A percentile compares a stretch with the other conserved stretches of the same genome.
Conservation (phyloP, 2,113 vertebrate species). For the Phainopepla nitens region DNA sequence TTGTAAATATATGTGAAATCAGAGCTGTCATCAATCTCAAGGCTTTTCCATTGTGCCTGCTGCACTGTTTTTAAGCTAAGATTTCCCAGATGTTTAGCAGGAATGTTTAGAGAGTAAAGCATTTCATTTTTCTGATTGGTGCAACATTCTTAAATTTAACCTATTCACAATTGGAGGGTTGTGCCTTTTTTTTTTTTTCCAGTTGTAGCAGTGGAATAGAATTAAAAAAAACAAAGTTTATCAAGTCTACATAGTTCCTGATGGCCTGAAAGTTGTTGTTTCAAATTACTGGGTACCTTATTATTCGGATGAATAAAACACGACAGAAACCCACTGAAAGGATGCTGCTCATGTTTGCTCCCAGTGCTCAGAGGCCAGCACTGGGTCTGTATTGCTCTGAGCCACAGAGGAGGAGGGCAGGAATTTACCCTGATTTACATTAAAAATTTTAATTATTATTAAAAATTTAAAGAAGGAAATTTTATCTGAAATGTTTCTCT, state of each 20-base stretch:
- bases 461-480: not conserved
- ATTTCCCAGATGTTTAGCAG: constrained; percentile 58
- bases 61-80: constrained; percentile 44
- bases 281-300: not conserved
- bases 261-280: not conserved
- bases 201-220: not conserved
- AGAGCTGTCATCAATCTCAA: constrained; percentile 56
- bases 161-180: not conserved
- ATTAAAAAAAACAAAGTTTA: not conserved
- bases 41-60: constrained; percentile 59
- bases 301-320: not conserved
- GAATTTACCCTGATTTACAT: not conserved
- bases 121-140: constrained; percentile 11
- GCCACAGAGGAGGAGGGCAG: not conserved
- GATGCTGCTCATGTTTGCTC: not conserved
- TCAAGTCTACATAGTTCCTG: not conserved
- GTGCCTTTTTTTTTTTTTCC: too few relatives aligned
- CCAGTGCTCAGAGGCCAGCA: not conserved
- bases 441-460: not conserved
- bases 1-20: constrained; percentile 61
- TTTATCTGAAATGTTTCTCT: not conserved
- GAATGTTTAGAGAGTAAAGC: constrained; percentile 24
- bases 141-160: not conserved
- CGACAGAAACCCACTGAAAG: not conserved
- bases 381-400: not conserved